Conservation (phyloP, 2,888 invertebrate genomes). For the Morpho deidamia region DNA sequence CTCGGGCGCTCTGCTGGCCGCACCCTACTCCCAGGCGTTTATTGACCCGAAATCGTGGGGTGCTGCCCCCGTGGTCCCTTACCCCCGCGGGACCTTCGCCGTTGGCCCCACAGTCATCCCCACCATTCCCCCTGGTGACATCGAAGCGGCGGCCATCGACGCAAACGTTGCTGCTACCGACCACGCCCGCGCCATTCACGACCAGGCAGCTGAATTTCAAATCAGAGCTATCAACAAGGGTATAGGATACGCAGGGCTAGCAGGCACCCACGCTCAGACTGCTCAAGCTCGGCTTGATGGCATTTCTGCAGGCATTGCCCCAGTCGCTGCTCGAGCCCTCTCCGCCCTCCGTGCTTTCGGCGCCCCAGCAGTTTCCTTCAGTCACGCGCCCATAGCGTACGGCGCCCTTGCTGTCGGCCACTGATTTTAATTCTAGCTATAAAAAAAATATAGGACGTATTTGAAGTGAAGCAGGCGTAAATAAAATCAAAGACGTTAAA, state of each 20-base stretch:
- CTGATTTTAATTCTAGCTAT: slow-evolving; percentile 47
- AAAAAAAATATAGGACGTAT: too few relatives aligned
- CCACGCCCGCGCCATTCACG: slow-evolving; percentile 65
- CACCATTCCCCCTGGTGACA: slow-evolving; percentile 68
- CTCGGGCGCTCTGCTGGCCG: slow-evolving; percentile 39
- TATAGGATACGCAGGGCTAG: slow-evolving; percentile 69
- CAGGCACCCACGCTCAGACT: slow-evolving; percentile 66
- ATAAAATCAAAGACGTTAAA: too few relatives aligned
- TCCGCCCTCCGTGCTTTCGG: slow-evolving; percentile 47
- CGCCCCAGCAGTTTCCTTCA: slow-evolving; percentile 38
- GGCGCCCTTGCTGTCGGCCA: slow-evolving; percentile 40
- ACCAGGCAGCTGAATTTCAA: slow-evolving; percentile 67
- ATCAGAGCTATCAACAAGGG: slow-evolving; percentile 70
- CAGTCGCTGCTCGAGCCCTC: slow-evolving; percentile 63
- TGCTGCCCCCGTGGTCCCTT: too few relatives aligned
- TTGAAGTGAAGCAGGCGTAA: too few relatives aligned
- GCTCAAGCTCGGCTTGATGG: slow-evolving; percentile 64
- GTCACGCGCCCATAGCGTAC: slow-evolving; percentile 41
- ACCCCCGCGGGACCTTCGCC: slow-evolving; percentile 8
- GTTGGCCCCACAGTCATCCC: slow-evolving; percentile 35
- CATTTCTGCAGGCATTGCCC: slow-evolving; percentile 67
- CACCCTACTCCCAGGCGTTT: too few relatives aligned
- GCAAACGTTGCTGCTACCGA: slow-evolving; percentile 68
- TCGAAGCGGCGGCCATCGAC: slow-evolving; percentile 65
- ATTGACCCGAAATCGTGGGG: too few relatives aligned